phyloP scores from a whole-genome alignment of 2,888 invertebrate species.

The Erebia ligea region DNA sequence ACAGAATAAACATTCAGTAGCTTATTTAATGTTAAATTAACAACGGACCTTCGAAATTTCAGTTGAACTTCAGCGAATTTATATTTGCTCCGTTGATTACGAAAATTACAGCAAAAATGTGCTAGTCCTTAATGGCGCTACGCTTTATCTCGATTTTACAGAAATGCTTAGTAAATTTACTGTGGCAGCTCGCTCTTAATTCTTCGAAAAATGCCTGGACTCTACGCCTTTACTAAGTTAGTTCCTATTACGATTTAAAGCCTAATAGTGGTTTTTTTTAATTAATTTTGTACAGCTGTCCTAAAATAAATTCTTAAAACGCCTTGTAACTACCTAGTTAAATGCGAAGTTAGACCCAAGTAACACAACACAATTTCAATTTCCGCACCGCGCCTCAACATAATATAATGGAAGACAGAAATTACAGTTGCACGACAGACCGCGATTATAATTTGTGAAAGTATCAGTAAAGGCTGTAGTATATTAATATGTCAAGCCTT shows the following conservation, averaged over 20 bases:
- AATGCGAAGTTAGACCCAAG: not conserved
- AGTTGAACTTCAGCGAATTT: conserved; percentile 6
- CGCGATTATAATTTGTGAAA: conserved; percentile 37
- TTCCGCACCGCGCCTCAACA: conserved; percentile 23
- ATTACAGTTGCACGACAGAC: conserved; percentile 37
- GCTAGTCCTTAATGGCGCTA: conserved; percentile 34
- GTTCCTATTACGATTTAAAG: not conserved
- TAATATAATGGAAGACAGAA: conserved; percentile 20
- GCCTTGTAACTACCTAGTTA: no score
- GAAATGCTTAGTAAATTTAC: conserved; percentile 44
- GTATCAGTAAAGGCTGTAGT: no score
- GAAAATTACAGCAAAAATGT: conserved; percentile 13
- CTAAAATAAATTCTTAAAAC: no score
- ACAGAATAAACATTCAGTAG: not conserved
- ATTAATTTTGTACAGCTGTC: not conserved
- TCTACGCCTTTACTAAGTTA: conserved; percentile 24
- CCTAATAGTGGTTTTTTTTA: not conserved
- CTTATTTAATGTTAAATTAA: not conserved
- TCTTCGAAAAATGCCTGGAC: conserved; percentile 39
- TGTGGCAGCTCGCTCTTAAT: conserved; percentile 42
- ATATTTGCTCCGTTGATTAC: conserved; percentile 13
- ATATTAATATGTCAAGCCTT: no score
- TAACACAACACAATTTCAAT: conserved; percentile 26
- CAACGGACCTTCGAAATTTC: not conserved
- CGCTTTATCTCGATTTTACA: conserved; percentile 40